Conservation (phyloP, 2,888 invertebrate species). For the Drosophila nr. perissopoda region DNA sequence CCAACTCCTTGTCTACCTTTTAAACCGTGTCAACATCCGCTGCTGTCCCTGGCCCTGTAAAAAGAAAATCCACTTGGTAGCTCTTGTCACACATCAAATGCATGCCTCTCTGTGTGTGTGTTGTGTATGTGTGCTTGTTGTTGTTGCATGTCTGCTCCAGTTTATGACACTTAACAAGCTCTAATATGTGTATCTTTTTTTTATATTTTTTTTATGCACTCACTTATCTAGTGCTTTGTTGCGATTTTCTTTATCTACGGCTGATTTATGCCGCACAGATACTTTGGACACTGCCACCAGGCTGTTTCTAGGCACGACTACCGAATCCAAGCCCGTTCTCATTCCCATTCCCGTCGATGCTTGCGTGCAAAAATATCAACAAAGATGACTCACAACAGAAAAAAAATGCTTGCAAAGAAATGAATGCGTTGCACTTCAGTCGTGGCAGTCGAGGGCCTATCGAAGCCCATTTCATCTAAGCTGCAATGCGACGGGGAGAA, state of each 20-base stretch:
- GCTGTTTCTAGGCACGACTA: constrained; percentile 30
- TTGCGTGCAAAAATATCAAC: constrained; percentile 40
- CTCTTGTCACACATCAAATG: constrained; percentile 9
- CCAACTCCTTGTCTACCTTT: neutral
- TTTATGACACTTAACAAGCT: constrained; percentile 53
- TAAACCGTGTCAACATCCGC: constrained; percentile 62
- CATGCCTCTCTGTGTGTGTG: neutral
- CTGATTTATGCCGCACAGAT: constrained; percentile 54
- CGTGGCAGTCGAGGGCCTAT: constrained; percentile 49
- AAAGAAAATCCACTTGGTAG: constrained; percentile 5
- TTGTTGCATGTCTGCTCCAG: constrained; percentile 18
- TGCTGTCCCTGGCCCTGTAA: constrained; percentile 9
- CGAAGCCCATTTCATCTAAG: constrained; percentile 66
- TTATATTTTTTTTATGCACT: constrained; percentile 27
- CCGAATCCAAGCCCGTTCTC: constrained; percentile 10
- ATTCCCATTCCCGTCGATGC: constrained; percentile 13
- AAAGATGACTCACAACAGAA: constrained; percentile 39
- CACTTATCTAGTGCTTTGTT: constrained; percentile 42
- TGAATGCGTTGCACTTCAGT: constrained; percentile 54
- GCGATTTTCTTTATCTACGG: constrained; percentile 63
- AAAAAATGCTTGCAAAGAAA: constrained; percentile 29
- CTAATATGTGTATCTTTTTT: constrained; percentile 51
- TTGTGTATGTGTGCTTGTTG: neutral
- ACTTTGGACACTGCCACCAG: constrained; percentile 16
- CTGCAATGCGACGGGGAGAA: constrained; percentile 64